Conservation (phyloP, 2,797 vertebrate genomes). For the Argya squamiceps region DNA sequence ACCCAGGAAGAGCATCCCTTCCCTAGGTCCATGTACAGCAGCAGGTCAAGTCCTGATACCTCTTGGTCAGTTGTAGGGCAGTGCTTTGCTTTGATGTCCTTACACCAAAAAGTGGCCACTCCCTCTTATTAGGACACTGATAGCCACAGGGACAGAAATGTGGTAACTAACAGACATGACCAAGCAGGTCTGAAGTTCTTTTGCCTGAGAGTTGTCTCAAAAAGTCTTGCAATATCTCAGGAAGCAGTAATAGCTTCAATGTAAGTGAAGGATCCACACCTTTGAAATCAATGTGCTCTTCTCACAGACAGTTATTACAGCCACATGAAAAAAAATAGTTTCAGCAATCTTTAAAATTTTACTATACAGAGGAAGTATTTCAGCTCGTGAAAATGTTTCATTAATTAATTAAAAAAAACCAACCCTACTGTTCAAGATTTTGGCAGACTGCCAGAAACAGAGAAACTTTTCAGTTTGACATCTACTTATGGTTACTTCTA, state of each 20-base stretch:
- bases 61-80: too few relatives aligned
- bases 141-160: background rate
- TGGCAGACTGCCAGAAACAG: background rate
- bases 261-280: background rate
- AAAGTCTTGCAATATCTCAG: background rate
- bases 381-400: background rate
- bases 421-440: background rate
- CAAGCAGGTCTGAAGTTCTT: background rate
- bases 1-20: background rate
- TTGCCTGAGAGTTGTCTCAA: background rate
- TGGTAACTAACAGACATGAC: too few relatives aligned
- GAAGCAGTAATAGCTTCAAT: background rate
- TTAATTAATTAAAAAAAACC: background rate
- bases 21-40: background rate
- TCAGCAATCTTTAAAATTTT: background rate
- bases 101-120: background rate
- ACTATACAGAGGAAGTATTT: background rate
- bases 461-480: background rate
- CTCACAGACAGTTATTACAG: background rate
- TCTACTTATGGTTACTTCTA: background rate
- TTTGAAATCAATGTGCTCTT: background rate
- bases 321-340: background rate
- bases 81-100: too few relatives aligned
- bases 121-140: background rate
- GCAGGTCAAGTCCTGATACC: background rate